These are phyloP conservation scores for Ophthalmotilapia sp. DNA, from an alignment of 2,113 vertebrate species.

Conservation along the genomic window DNA sequence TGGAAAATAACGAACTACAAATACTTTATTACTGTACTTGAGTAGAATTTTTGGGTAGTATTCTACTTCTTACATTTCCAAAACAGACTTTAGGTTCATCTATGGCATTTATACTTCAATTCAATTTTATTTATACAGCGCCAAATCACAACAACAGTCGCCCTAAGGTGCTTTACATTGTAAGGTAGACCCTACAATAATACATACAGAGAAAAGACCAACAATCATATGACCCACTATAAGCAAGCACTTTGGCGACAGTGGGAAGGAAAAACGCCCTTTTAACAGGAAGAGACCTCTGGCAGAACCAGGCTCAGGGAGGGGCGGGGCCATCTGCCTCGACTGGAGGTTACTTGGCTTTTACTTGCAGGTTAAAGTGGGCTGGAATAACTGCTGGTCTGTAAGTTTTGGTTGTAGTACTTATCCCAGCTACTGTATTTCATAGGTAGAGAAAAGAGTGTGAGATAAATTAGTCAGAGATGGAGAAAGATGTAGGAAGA, in stretches of 20 bases:
- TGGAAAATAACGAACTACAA: not conserved
- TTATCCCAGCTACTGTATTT: not conserved
- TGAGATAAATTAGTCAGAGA: not conserved
- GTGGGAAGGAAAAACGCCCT: not conserved
- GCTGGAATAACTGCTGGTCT: not conserved
- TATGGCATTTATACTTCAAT: not conserved
- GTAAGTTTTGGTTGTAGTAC: not conserved
- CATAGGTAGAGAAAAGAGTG: not conserved
- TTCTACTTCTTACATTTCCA: not conserved
- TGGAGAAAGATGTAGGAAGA: not conserved
- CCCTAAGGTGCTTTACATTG: not conserved
- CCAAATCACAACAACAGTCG: not conserved
- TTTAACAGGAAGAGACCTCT: not conserved
- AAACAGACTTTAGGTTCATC: not conserved
- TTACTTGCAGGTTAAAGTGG: not conserved
- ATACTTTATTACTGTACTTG: not conserved
- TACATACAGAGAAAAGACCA: not conserved
- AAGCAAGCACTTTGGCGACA: not conserved
- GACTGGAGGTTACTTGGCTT: not conserved
- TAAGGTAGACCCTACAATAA: not conserved
- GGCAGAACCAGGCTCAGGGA: not conserved
- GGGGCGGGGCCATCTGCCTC: not conserved
- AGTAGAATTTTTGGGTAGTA: not conserved
- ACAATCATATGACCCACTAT: not conserved
- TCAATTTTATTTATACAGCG: not conserved